Evolutionary conservation across 2,888 invertebrate species (phyloP).

Genomic region (Volucella bombylans): DNA sequence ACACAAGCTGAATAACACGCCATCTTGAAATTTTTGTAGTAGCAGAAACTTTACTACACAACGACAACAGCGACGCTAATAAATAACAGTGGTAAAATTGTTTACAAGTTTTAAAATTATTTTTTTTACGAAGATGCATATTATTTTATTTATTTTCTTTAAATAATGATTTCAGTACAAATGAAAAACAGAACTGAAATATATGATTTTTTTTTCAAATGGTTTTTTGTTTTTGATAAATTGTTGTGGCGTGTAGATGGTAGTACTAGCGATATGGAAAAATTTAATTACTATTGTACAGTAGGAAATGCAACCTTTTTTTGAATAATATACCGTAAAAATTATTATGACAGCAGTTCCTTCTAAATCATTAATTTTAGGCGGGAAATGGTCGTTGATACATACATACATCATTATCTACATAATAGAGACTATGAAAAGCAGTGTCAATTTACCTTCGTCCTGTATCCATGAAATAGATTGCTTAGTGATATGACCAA

Average conservation of each 20-base stretch:
- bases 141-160: background rate
- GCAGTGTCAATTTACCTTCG: no score
- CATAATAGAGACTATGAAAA: no score
- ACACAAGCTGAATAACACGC: constrained; percentile 75
- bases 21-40: constrained; percentile 72
- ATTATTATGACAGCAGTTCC: no score
- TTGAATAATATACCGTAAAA: background rate
- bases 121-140: background rate
- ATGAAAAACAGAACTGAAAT: background rate
- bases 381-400: no score
- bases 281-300: background rate
- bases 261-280: background rate
- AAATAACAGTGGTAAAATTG: background rate
- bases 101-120: background rate
- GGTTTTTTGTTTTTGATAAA: background rate
- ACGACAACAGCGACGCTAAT: constrained; percentile 40
- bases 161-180: background rate
- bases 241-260: constrained; percentile 12
- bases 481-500: no score
- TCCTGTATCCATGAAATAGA: no score
- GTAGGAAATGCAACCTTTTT: background rate
- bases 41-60: constrained; percentile 26
- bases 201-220: background rate
- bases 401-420: no score
- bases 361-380: no score